Evolutionary conservation across 2,113 vertebrate genomes (phyloP).

Genomic region (Agapornis roseicollis): DNA sequence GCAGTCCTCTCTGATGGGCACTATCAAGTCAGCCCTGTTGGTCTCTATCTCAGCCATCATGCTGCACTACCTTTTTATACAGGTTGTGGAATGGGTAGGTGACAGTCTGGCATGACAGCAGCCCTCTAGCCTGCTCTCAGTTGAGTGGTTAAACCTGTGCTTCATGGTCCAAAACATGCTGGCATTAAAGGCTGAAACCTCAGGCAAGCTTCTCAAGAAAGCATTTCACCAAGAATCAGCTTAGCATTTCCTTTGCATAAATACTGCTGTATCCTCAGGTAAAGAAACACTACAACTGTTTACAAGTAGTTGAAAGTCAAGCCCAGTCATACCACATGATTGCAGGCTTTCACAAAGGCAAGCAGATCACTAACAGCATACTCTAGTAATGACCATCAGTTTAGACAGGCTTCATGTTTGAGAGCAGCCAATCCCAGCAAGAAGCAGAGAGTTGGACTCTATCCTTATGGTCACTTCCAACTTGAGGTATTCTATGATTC

Average conservation of each 20-base stretch:
- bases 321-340: accelerated
- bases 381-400: background rate
- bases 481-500: background rate
- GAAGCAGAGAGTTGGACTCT: background rate
- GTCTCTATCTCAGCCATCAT: background rate
- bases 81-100: background rate
- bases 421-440: background rate
- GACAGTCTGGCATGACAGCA: background rate
- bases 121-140: background rate
- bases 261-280: background rate
- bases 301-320: background rate
- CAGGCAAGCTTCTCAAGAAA: background rate
- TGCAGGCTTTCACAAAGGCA: background rate
- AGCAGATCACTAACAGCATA: background rate
- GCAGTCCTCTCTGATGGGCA: background rate
- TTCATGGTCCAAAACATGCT: background rate
- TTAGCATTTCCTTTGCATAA: background rate
- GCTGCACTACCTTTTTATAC: background rate
- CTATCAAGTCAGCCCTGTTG: background rate
- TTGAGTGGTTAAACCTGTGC: background rate
- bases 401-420: background rate
- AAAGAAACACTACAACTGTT: background rate
- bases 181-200: background rate
- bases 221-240: background rate
- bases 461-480: background rate